These are phyloP conservation scores for Caerostris darwini DNA, from an alignment of 1,140 invertebrate genomes.

Conservation along the genomic window DNA sequence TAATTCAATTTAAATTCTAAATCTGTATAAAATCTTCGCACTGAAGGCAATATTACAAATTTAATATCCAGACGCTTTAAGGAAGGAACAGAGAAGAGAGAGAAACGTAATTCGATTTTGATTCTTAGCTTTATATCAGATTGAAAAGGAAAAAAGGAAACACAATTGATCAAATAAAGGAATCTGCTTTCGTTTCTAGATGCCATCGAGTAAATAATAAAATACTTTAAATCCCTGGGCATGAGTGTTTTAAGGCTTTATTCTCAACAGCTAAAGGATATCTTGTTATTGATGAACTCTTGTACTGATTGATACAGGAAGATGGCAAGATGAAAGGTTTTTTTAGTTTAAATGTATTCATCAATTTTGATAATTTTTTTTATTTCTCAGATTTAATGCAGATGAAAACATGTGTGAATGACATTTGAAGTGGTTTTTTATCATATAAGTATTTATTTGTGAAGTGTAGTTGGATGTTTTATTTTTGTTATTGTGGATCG, in stretches of 20 bases:
- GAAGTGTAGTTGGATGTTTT: too few species aligned
- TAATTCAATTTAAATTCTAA: constrained; percentile 28
- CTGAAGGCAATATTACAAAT: constrained; percentile 10
- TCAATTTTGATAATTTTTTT: too few species aligned
- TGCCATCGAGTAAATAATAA: neutral
- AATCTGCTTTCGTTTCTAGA: neutral
- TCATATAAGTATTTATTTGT: too few species aligned
- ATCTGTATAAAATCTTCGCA: neutral
- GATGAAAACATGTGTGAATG: too few species aligned
- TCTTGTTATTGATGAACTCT: neutral
- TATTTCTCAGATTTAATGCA: too few species aligned
- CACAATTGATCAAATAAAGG: neutral
- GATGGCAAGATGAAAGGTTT: too few species aligned
- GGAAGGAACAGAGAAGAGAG: neutral
- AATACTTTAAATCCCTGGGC: neutral
- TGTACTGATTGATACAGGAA: neutral
- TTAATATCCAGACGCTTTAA: neutral
- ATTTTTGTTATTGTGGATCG: too few species aligned
- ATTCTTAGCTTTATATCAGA: neutral
- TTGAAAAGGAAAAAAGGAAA: neutral
- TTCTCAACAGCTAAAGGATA: neutral
- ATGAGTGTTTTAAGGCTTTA: neutral
- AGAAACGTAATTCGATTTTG: constrained; percentile 19
- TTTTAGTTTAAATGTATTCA: too few species aligned
- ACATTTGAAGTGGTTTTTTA: too few species aligned